A percentile compares a stretch with the other conserved stretches of the same genome.
phyloP scores from a whole-genome alignment of 2,888 invertebrate genomes.

The Zonitis immaculata region DNA sequence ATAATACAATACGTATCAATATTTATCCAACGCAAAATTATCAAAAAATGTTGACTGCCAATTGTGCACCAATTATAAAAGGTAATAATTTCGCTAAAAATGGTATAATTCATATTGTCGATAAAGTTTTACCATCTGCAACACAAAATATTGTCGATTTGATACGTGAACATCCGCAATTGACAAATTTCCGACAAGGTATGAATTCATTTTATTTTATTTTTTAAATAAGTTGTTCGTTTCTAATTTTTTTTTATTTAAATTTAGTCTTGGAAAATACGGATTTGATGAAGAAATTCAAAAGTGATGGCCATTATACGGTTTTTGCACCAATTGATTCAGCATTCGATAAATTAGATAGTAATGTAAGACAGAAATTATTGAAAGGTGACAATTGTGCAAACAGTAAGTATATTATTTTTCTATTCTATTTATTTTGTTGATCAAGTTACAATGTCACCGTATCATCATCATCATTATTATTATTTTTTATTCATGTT shows the following conservation, averaged over 20 bases:
- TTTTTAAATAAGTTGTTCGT: constrained; percentile 15
- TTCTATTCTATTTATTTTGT: too few species aligned
- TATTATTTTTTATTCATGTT: neutral
- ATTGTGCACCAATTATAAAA: constrained; percentile 61
- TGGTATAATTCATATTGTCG: constrained; percentile 62
- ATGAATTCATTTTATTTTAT: constrained; percentile 14
- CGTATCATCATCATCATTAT: too few species aligned
- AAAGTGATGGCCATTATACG: constrained; percentile 56
- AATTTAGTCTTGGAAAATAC: constrained; percentile 55
- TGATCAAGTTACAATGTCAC: too few species aligned
- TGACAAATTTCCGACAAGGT: constrained; percentile 55
- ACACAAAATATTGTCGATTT: constrained; percentile 54
- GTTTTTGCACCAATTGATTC: constrained; percentile 63
- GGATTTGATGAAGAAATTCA: constrained; percentile 53
- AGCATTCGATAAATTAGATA: constrained; percentile 60
- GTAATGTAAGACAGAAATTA: constrained; percentile 51
- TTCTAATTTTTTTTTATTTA: constrained; percentile 13
- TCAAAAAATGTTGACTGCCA: constrained; percentile 57
- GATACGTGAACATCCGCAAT: constrained; percentile 55
- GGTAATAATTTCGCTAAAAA: constrained; percentile 60
- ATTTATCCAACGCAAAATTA: constrained; percentile 52
- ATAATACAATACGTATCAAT: constrained; percentile 55
- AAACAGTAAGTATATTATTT: constrained; percentile 50
- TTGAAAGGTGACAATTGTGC: constrained; percentile 57
- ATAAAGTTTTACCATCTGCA: constrained; percentile 56